Base-by-base conservation (phyloP, 35 echinoderm and acorn worm genomes). In the Lytechinus pictus region DNA sequence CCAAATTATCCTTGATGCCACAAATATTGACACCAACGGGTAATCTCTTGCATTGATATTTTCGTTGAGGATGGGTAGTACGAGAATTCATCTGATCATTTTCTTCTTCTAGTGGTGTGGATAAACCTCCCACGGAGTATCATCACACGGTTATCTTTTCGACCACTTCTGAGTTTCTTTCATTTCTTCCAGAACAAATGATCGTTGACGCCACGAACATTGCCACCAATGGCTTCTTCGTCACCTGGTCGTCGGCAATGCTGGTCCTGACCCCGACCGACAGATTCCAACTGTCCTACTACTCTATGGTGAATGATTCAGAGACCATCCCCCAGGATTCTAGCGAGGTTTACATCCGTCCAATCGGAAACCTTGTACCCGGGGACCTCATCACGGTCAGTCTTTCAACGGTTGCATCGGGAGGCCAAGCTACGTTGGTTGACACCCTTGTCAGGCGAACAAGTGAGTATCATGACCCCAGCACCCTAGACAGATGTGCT, bases 381-480 rank as follows among this genome's bases (percentile, higher is more conserved):
- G 92, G 92, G 9, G 92, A 93, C 28, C 92, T 93, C 11, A 24
- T 93, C 53, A 93, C 52, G 28, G 24, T 93, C 53, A 27, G 10
- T 54, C 92, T 93, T 14, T n/a, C 27, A 27, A 57, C 92, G 2
- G 53, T 55, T 5, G 12, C 52, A 12, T 54, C 11, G 7, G 28
- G 11, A 27, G 92, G 92, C 27, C 92, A 55, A 27, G 92, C 55
- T 9, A 90, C 88, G 27, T 93, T 93, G 9, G 12, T 93, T 21
- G 92, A 93, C 55, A 57, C 28, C 13, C 55, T 93, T 0, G 9
- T 57, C 2, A 53, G 27, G 5, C 92, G 92, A 27, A 93, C 92
- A n/a, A 54, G 92, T 93, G 54, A 93, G 54, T 93, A 27, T 87
- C 33, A 44, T 44, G 1, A 44, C 33, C 33, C 33, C 33, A 44